Conservation (phyloP, 2,797 vertebrate genomes). For the Hydrocynus forskahlii region DNA sequence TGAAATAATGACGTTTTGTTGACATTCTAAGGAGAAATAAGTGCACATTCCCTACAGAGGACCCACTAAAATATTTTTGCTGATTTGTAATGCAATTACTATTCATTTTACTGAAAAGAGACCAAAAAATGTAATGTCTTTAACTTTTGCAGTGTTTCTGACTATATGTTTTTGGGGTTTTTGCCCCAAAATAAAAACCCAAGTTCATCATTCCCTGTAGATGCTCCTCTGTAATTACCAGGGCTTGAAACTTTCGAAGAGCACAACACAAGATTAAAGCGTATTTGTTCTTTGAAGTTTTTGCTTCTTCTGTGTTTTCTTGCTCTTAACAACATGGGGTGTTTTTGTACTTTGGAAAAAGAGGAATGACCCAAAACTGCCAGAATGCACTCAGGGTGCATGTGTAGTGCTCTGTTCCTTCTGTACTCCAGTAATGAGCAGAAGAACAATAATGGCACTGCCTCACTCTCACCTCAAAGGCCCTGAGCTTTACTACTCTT, state of each 20-base stretch:
- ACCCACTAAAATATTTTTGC: too few relatives aligned
- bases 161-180: too few relatives aligned
- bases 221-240: slow-evolving; percentile 59
- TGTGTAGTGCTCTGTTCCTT: slow-evolving; percentile 48
- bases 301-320: slow-evolving; percentile 61
- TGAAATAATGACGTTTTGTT: too few relatives aligned
- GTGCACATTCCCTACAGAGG: too few relatives aligned
- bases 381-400: slow-evolving; percentile 62
- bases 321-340: slow-evolving; percentile 63
- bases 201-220: slow-evolving; percentile 53
- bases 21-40: too few relatives aligned
- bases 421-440: slow-evolving; percentile 66
- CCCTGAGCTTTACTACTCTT: slow-evolving; percentile 50
- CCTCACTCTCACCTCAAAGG: slow-evolving; percentile 66
- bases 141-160: too few relatives aligned
- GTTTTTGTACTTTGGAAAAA: slow-evolving; percentile 61
- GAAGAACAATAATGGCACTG: slow-evolving; percentile 59
- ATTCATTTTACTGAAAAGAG: too few relatives aligned
- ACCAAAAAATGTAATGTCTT: too few relatives aligned
- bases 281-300: slow-evolving; percentile 73
- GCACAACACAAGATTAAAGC: slow-evolving; percentile 75
- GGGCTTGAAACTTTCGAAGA: slow-evolving; percentile 66
- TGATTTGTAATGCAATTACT: too few relatives aligned
- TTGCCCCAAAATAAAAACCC: slow-evolving; percentile 36
- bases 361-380: slow-evolving; percentile 75